Evolutionary conservation across 2,888 invertebrate species (phyloP), one percentile per base, ranked within the genome.

Genomic region (Campopleginae sp.): DNA sequence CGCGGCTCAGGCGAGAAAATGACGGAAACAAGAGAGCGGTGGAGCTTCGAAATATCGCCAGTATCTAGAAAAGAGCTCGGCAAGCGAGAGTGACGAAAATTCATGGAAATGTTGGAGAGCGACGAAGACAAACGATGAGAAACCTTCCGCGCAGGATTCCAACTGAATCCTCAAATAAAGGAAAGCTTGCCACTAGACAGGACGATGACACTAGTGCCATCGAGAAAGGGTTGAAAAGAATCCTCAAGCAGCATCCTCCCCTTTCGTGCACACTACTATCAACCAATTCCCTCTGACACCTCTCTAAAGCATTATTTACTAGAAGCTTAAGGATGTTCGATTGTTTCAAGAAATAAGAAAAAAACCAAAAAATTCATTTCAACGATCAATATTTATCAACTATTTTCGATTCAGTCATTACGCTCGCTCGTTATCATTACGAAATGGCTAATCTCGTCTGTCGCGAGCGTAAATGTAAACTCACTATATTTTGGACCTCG

Each of bases 1-100:
- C 79, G 74, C 79, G 66, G 63, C 78, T 54, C 14, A 33, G 77
- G 68, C 54, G 66, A 80, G 23, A 72, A 70, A 61, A 83, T 76
- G 85, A 79, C 38, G 58, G 66, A 27, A 46, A 61, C 65, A 81
- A 70, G 66, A 79, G 80, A 58, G 27, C 58, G 42, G 42, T n/a
- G 38, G 80, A 61, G 76, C 76, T 66, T 54, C 78, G 77, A 81
- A 84, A 86, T 74, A 85, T 82, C 80, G 82, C 72, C 75, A n/a
- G n/a, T n/a, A 84, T 82, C 46, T 75, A 31, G 65, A 54, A 79
- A 63, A 72, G 76, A 63, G 66, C 58, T 31, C 19, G n/a, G n/a
- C n/a, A n/a, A n/a, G 44, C 44, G 44, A 76, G 51, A 72, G 79
- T 66, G 66, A 54, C 74, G 75, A 75, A 74, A 78, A 51, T 63